Base-by-base conservation (phyloP, 2,113 vertebrate species). In the Proteles cristata region DNA sequence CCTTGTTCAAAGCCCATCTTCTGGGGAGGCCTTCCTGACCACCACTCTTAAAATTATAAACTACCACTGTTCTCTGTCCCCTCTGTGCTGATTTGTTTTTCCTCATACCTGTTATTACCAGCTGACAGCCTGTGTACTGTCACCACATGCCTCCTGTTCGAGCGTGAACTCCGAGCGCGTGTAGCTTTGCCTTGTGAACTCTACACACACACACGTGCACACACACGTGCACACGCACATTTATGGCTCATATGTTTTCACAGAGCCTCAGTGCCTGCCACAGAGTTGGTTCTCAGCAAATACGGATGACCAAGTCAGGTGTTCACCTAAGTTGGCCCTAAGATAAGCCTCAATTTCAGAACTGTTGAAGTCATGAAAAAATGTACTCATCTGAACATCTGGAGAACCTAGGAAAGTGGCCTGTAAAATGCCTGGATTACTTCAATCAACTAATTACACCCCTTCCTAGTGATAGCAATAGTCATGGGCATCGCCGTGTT, bases 41-140 rank as follows among this genome's bases (percentile, higher is more conserved):
- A 6, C 39, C 10, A 0, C 58, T 82, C 84, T 43, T 19, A 33
- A 63, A 35, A 39, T 16, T 11, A 28, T 48, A 21, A 0, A 10
- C 16, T 31, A 7, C 25, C 15, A 1, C 28, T 11, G 0, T 25
- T 17, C 28, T 50, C 58, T 50, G 0, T 7, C 23, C 19, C 19
- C 5, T 84, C 68, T 28, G 33, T 31, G 45, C 50, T 15, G 15
- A 26, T 86, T 25, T 50, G 15, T 11, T 71, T 85, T 28, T 43
- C 83, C 48, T 48, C 66, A 12, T 10, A 4, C 61, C 73, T 35
- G 8, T 66, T 5, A 23, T 66, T 39, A 55, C 16, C 77, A 17
- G 1, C 33, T 5, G 77, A 45, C 28, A 19, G 26, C 16, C 35
- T 16, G 0, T 5, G 1, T 23, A 4, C 33, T 19, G 2, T 8